These are phyloP conservation scores for Fringilla coelebs DNA, from an alignment of 2,797 vertebrate species.

Conservation along the genomic window DNA sequence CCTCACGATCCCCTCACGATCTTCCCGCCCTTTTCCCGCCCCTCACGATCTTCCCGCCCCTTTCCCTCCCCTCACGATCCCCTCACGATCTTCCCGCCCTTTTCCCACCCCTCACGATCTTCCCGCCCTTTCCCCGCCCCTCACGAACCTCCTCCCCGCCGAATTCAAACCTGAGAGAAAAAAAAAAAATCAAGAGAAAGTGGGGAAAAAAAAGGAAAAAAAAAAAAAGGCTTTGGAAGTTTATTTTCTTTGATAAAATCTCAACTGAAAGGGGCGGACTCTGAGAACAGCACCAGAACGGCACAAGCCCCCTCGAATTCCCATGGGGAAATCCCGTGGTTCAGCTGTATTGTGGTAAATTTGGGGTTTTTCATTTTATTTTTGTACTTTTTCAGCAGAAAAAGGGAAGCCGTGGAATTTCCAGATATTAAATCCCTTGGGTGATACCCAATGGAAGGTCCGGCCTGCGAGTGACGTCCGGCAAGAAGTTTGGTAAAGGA, in stretches of 20 bases:
- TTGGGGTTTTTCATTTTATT: background rate
- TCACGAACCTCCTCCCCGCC: too few relatives aligned
- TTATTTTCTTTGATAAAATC: slow-evolving; percentile 60
- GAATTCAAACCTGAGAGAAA: background rate
- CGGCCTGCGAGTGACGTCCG: slow-evolving; percentile 10
- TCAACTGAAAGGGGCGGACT: slow-evolving; percentile 13
- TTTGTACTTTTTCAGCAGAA: background rate
- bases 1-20: background rate
- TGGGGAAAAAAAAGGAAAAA: too few relatives aligned
- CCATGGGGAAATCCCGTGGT: background rate
- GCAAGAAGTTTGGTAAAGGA: slow-evolving; percentile 55
- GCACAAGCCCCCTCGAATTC: background rate
- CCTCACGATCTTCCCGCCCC: too few relatives aligned
- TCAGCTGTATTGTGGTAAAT: fast-evolving
- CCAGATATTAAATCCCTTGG: background rate
- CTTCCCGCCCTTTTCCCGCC: background rate
- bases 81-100: too few relatives aligned
- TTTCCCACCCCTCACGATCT: background rate
- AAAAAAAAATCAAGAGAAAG: background rate
- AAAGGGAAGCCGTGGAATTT: background rate
- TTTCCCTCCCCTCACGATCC: background rate
- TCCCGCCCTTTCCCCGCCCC: background rate
- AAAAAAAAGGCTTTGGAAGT: slow-evolving; percentile 56
- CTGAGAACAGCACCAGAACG: background rate
- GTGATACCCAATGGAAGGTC: background rate